Percentiles rank a stretch among this genome's conserved stretches.
Conservation (phyloP, 2,797 vertebrate species). For the Schizopygopsis malacanthus region DNA sequence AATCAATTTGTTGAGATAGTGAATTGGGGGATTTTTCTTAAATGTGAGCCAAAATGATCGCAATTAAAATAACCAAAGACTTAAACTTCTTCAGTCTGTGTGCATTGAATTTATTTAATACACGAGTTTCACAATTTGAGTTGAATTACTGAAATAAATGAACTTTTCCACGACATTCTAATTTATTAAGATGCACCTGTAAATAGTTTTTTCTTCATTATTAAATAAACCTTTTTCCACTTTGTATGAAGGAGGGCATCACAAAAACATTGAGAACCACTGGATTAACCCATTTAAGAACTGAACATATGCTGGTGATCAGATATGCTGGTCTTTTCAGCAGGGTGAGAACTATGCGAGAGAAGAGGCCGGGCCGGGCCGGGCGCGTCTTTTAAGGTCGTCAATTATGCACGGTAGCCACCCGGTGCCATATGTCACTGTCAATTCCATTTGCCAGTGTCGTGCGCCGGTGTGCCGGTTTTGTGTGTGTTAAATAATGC, state of each 20-base stretch:
- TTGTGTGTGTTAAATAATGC: conserved; percentile 85
- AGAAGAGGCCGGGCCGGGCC: background rate
- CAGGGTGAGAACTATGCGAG: conserved; percentile 28
- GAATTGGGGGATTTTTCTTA: too few relatives aligned
- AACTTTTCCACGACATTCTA: too few relatives aligned
- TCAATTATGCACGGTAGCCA: conserved; percentile 82
- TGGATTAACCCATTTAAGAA: background rate
- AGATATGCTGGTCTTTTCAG: conserved; percentile 6
- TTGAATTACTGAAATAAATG: too few relatives aligned
- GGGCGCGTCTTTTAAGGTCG: conserved; percentile 72
- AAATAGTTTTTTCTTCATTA: background rate
- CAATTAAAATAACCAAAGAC: too few relatives aligned
- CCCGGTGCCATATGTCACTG: conserved; percentile 80
- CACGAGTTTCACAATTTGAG: too few relatives aligned
- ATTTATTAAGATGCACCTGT: too few relatives aligned
- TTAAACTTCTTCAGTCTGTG: too few relatives aligned
- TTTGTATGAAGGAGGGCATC: background rate
- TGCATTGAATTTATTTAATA: too few relatives aligned
- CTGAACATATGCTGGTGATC: background rate
- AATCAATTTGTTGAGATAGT: too few relatives aligned
- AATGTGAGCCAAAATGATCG: too few relatives aligned
- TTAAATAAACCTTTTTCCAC: background rate
- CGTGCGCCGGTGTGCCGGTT: conserved; percentile 76
- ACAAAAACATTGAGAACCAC: background rate
- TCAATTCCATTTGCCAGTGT: conserved; percentile 80